phyloP scores from a whole-genome alignment of 2,888 invertebrate species.

The Leuctra nigra region DNA sequence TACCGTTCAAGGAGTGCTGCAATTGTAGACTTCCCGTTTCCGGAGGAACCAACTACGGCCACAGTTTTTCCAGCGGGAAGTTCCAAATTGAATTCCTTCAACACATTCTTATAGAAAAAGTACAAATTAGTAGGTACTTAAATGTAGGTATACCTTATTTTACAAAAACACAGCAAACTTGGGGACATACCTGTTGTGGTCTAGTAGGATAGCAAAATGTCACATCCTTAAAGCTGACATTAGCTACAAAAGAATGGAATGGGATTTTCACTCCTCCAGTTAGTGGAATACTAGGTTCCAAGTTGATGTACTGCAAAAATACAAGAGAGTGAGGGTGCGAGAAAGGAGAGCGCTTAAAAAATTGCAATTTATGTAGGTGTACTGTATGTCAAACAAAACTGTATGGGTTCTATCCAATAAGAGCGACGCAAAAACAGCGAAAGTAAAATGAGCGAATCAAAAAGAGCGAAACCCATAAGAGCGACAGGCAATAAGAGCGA shows the following conservation, averaged over 20 bases:
- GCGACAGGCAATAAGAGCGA: no score
- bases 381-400: no score
- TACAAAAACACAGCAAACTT: no score
- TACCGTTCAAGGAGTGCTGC: constrained; percentile 81
- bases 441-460: no score
- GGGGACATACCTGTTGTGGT: constrained; percentile 50
- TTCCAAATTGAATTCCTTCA: constrained; percentile 73
- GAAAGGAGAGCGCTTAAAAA: no score
- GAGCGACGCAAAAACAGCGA: no score
- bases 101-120: constrained; percentile 51
- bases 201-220: constrained; percentile 85
- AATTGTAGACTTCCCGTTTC: constrained; percentile 93
- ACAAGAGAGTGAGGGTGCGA: no score
- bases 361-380: no score
- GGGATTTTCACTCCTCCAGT: constrained; percentile 61
- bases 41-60: constrained; percentile 89
- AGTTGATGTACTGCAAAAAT: constrained; percentile 65
- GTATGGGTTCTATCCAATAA: no score
- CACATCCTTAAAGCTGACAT: constrained; percentile 79
- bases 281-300: constrained; percentile 60
- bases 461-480: no score
- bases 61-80: constrained; percentile 84
- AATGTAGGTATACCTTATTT: background rate
- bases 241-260: constrained; percentile 62
- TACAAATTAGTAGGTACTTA: constrained; percentile 36